Base-by-base conservation (phyloP, 2,797 vertebrate genomes). In the Spinus olivaceus region DNA sequence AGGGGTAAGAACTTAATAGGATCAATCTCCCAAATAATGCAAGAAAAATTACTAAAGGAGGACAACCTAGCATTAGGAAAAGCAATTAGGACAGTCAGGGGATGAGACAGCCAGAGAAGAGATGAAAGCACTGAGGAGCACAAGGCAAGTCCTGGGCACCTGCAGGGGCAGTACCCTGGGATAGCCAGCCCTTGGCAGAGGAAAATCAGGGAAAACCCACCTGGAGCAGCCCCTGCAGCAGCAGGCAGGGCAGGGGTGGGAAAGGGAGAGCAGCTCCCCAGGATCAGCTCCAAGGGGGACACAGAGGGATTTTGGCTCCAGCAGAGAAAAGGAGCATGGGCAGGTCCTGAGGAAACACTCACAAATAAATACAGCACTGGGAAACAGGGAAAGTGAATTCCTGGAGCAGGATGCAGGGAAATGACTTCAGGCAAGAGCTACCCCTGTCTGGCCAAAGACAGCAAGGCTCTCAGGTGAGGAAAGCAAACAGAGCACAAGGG, bases 1-100 rank as follows among this genome's bases (percentile, higher is more conserved):
- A 67, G 81, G 59, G 85, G 60, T 90, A 88, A 94, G 93, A 92
- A 91, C 82, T 91, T 96, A 94, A 95, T 81, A 87, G 91, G 94
- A 92, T 96, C 91, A 92, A 71, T 89, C 87, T 92, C 71, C 51
- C 53, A 93, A 90, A 88, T 61, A 88, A 94, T 35, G 72, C 65
- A 91, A 88, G 72, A 86, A 94, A 93, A 94, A 92, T 39, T 17
- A 56, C 61, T 30, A 30, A 87, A 86, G 56, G 64, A 95, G 89
- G 82, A 61, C 92, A 85, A 59, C 60, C 50, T 23, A 83, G 76
- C 61, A 65, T 53, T 81, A 88, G 60, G 44, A 78, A 85, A 86
- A 90, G 89, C 81, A 85, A 89, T 85, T 77, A 88, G 65, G 91
- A 61, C 42, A 73, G 83, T 30, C 3, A 54, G 60, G 61, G 82